Percentiles rank a stretch among this genome's conserved stretches.
Conservation (phyloP, 1,140 invertebrate genomes). For the Polypedilum vanderplanki region DNA sequence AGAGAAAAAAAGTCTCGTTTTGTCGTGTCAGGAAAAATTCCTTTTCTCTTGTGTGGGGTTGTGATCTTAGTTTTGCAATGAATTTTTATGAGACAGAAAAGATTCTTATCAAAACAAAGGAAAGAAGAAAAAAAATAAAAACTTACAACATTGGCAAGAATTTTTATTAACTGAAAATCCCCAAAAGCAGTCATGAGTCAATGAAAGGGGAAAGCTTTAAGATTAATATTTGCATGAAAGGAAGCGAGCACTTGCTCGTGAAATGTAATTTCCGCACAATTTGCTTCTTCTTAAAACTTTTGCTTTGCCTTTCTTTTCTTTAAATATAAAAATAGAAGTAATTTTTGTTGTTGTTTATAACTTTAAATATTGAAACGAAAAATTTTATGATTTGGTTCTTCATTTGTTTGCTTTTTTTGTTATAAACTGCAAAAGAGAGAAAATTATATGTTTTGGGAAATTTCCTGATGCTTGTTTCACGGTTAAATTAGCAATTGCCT, state of each 20-base stretch:
- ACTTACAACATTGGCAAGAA: not conserved
- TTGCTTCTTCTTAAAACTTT: not conserved
- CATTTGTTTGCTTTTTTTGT: not conserved
- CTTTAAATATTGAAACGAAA: not conserved
- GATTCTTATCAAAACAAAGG: slow-evolving; percentile 19
- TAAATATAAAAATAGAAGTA: not conserved
- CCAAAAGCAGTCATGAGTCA: not conserved
- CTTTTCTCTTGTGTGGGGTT: not conserved
- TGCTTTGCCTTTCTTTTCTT: no score
- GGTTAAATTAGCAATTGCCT: slow-evolving; percentile 13
- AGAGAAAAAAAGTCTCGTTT: not conserved
- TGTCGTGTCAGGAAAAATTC: not conserved
- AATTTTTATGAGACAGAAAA: not conserved
- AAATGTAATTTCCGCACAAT: slow-evolving; percentile 18
- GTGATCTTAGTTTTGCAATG: not conserved
- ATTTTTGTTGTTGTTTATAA: not conserved
- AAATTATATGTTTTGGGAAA: not conserved
- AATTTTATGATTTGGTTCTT: not conserved
- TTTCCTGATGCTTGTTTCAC: not conserved
- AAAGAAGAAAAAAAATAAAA: no score
- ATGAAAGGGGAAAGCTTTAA: not conserved
- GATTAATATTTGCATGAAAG: slow-evolving; percentile 19
- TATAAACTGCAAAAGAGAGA: not conserved
- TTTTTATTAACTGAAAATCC: slow-evolving; percentile 14
- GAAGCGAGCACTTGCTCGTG: slow-evolving; percentile 7